Evolutionary conservation across 2,113 vertebrate genomes (phyloP).

Genomic region (Serilophus lunatus): DNA sequence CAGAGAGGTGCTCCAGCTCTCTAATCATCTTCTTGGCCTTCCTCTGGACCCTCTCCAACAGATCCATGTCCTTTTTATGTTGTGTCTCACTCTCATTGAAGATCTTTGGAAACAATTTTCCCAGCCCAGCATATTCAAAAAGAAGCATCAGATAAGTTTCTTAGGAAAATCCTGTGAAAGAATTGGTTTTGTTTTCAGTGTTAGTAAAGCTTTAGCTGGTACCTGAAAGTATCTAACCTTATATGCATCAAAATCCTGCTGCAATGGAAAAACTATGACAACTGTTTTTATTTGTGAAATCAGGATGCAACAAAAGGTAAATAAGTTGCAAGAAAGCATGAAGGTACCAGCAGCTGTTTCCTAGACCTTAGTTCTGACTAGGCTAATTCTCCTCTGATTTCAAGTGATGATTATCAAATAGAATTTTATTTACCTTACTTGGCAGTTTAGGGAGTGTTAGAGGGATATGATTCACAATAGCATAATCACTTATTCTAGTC

Average conservation of each 20-base stretch:
- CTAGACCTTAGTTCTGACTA: not conserved
- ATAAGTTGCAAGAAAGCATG: not conserved
- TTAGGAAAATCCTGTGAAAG: not conserved
- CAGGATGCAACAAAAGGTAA: not conserved
- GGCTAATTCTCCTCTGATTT: not conserved
- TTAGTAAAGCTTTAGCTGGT: not conserved
- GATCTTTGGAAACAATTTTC: not conserved
- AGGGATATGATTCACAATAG: constrained; percentile 7
- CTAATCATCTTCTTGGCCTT: not conserved
- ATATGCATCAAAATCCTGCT: accelerated
- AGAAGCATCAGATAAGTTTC: not conserved
- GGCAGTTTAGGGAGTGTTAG: not conserved
- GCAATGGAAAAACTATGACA: not conserved
- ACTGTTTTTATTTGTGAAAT: not conserved
- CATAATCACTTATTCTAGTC: not conserved
- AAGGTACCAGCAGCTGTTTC: not conserved
- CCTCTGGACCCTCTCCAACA: not conserved
- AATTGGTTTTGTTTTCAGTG: not conserved
- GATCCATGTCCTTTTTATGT: not conserved
- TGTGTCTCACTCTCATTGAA: not conserved
- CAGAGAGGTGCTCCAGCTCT: not conserved
- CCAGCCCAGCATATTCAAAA: not conserved
- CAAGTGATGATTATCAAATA: not conserved
- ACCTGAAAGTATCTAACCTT: not conserved
- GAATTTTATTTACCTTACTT: constrained; percentile 14